Percentiles rank a stretch among this genome's conserved stretches.
phyloP scores from a whole-genome alignment of 2,888 invertebrate genomes.

The Brachylomia viminalis region DNA sequence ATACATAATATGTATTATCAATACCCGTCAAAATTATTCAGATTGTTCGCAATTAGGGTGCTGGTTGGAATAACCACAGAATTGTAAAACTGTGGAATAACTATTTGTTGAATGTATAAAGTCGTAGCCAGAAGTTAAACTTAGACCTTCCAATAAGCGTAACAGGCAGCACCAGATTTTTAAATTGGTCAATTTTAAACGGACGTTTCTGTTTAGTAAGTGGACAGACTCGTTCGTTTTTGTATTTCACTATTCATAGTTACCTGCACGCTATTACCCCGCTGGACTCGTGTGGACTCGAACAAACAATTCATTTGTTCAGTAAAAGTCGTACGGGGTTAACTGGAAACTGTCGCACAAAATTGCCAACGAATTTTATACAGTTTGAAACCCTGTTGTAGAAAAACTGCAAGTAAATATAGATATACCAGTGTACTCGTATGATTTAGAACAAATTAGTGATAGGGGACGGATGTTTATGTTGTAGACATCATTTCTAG shows the following conservation, averaged over 20 bases:
- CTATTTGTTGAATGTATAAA: slow-evolving; percentile 3
- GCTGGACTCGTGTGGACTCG: slow-evolving; percentile 8
- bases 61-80: not conserved
- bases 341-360: slow-evolving; percentile 10
- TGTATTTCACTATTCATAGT: slow-evolving; percentile 8
- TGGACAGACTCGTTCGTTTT: not conserved
- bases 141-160: not conserved
- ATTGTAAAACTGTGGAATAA: not conserved
- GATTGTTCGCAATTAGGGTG: too few relatives aligned
- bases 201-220: not conserved
- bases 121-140: slow-evolving; percentile 1
- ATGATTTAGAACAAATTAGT: slow-evolving; percentile 13
- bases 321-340: not conserved
- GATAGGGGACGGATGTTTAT: not conserved
- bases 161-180: not conserved
- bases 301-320: too few relatives aligned
- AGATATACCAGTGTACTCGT: not conserved
- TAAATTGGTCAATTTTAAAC: not conserved
- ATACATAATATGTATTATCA: too few relatives aligned
- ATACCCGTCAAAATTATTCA: too few relatives aligned
- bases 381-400: not conserved
- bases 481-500: not conserved
- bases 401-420: not conserved
- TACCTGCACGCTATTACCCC: too few relatives aligned
- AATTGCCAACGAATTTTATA: not conserved